Percentiles rank a stretch among this genome's conserved stretches.
Evolutionary conservation across 2,113 vertebrate genomes (phyloP).

Genomic region (Sorex fumeus): DNA sequence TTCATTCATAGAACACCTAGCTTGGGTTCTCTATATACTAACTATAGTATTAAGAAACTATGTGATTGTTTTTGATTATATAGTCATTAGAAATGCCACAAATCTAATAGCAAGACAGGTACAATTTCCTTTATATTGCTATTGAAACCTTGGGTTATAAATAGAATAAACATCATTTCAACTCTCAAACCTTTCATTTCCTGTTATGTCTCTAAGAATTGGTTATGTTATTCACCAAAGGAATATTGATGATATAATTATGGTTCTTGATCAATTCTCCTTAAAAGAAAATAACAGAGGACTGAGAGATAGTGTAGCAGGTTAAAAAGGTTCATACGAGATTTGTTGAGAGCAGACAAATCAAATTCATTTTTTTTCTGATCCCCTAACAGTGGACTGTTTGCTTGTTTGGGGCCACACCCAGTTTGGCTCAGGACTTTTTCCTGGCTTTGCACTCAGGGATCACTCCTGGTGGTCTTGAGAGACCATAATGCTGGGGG

Average conservation of each 20-base stretch:
- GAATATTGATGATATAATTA: background rate
- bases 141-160: background rate
- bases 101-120: background rate
- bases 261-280: background rate
- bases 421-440: no score
- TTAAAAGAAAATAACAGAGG: background rate
- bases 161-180: background rate
- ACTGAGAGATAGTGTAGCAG: background rate
- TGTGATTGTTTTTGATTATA: background rate
- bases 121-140: background rate
- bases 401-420: no score
- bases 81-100: background rate
- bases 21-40: background rate
- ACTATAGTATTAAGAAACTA: background rate
- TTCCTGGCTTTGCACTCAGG: no score
- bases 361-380: no score
- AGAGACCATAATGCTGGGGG: no score
- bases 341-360: background rate
- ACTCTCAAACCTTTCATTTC: background rate
- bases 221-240: background rate
- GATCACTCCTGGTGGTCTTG: no score
- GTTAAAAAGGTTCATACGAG: background rate
- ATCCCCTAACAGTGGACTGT: no score
- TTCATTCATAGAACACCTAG: background rate
- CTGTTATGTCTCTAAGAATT: no score